Evolutionary conservation across 2,888 invertebrate species (phyloP), one percentile per base, ranked within the genome.

Genomic region (Phortica okadai): DNA sequence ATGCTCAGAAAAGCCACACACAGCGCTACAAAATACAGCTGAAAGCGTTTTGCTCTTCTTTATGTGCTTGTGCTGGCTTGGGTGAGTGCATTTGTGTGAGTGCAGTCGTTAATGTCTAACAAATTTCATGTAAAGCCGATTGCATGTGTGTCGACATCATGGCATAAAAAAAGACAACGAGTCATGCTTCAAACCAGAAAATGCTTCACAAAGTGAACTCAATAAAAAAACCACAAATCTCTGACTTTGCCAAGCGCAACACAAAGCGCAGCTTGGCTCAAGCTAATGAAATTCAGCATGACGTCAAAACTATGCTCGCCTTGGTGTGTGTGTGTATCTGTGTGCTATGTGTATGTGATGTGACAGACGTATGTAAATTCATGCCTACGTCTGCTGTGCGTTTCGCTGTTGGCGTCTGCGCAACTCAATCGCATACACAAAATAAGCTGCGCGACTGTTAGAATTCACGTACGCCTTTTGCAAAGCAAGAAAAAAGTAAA

Each of bases 231-330:
- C 56, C 72, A 56, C 72, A 50, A 72, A 25, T 21, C 14, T 14
- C 56, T 14, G n/a, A 6, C 54, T 42, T 33, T 58, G 56, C 54
- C 33, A 14, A 54, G 42, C n/a, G 16, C 41, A 7, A 14, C 3
- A 41, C 4, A 72, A 25, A 72, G 6, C 14, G 33, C 44, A 10
- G n/a, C 42, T 14, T n/a, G 42, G 3, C 42, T 67, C 16, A 67
- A 70, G 58, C 10, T 44, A 45, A 73, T 21, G 44, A 41, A 64
- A 74, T 45, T 8, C 45, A 56, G 64, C 25, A 62, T 74, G 74
- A 74, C 64, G 50, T 74, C 74, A 74, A 74, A 64, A 64, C 64
- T 50, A 25, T 45, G 44, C 5, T 58, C 6, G 41, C 59, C 59
- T 33, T 72, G 25, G 50, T 41, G 59, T 16, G 21, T 58, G 58